phyloP scores from a whole-genome alignment of 2,797 vertebrate species.

The Hemibagrus guttatus region DNA sequence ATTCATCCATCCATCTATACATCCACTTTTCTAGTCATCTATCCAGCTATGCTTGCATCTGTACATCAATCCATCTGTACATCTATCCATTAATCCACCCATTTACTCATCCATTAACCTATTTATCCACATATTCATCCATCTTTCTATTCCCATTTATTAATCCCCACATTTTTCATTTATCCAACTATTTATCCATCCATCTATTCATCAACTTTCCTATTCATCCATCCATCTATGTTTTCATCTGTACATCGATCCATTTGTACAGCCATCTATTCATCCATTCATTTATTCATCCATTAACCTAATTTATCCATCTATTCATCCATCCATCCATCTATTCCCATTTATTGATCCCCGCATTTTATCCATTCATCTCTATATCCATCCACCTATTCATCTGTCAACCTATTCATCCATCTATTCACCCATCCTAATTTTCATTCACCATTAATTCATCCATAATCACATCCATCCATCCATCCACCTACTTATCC shows the following conservation, averaged over 20 bases:
- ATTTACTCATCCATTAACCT: not conserved
- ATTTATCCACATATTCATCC: not conserved
- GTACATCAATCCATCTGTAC: no score
- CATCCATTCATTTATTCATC: not conserved
- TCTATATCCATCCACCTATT: no score
- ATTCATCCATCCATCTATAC: no score
- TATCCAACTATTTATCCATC: not conserved
- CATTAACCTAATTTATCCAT: not conserved
- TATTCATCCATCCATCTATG: not conserved
- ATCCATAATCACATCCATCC: no score
- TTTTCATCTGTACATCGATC: no score
- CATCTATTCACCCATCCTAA: no score
- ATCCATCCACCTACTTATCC: not conserved
- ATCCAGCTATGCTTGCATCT: not conserved
- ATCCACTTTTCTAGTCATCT: no score
- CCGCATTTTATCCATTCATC: no score
- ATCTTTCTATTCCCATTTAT: not conserved
- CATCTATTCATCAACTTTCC: not conserved
- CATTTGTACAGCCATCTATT: not conserved
- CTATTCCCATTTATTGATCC: no score
- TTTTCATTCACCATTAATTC: no score
- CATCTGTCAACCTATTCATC: no score
- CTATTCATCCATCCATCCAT: not conserved
- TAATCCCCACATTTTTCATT: no score
- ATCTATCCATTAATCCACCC: not conserved